These are phyloP conservation scores for Lucilia cuprina DNA, from an alignment of 1,140 invertebrate genomes.

Conservation along the genomic window DNA sequence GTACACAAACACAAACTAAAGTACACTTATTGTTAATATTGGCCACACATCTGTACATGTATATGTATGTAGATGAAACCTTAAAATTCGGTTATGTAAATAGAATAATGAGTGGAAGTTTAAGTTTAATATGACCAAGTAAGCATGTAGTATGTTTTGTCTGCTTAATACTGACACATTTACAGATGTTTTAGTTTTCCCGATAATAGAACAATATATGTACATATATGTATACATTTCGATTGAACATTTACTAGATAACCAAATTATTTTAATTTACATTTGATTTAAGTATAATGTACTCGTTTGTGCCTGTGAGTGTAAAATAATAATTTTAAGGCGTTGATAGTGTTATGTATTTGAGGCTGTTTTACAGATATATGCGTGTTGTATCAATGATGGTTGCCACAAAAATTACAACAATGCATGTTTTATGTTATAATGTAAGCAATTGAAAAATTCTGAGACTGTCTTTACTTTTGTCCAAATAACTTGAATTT, in stretches of 20 bases:
- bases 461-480: too few species aligned
- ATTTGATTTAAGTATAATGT: not conserved
- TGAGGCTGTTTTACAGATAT: too few species aligned
- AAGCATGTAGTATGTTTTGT: not conserved
- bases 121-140: not conserved
- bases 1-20: not conserved
- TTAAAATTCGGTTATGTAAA: not conserved
- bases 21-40: not conserved
- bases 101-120: not conserved
- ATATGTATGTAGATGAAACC: not conserved
- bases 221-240: not conserved
- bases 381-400: too few species aligned
- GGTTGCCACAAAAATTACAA: too few species aligned
- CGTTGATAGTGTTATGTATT: not conserved
- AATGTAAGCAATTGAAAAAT: too few species aligned
- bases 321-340: not conserved
- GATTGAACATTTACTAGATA: not conserved
- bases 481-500: too few species aligned
- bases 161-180: not conserved
- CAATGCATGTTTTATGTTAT: too few species aligned
- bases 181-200: not conserved
- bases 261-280: not conserved
- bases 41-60: not conserved
- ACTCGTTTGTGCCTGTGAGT: not conserved
- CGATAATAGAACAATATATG: not conserved